Evolutionary conservation across 2,888 invertebrate genomes (phyloP), one percentile per base, ranked within the genome.

Genomic region (Emmelina monodactyla): DNA sequence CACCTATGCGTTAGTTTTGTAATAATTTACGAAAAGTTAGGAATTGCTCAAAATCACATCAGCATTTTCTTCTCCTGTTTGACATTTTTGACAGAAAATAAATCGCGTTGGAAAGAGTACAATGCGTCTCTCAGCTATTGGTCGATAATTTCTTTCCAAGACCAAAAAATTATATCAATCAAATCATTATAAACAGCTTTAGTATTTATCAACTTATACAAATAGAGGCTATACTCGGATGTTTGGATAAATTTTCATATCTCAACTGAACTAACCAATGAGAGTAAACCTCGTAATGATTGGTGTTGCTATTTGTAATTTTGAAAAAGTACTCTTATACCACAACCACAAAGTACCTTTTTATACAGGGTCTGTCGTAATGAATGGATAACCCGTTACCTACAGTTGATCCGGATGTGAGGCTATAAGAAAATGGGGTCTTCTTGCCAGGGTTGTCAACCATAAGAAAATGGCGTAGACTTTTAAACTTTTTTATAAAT

Each of bases 251-350:
- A 34, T 6, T 9, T 0, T 9, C 10, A 14, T 1, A 3, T 1
- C 39, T 44, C 22, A 34, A 22, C 19, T 12, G n/a, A 32, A 40
- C 35, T 15, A 29, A 33, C 62, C 60, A 62, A 60, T 59, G 40
- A 47, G 25, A 43, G 40, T 35, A 7, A 43, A 49, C 50, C 60
- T 58, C 58, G 62, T 62, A 53, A 40, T 32, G 16, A 25, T 5
- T 11, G 35, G 36, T 48, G 45, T 42, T 52, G 41, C 50, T 37
- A 45, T 16, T 25, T 25, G 9, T 10, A 5, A 19, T 9, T 19
- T 19, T 19, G n/a, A n/a, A n/a, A n/a, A n/a, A n/a, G n/a, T n/a
- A n/a, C n/a, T n/a, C n/a, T n/a, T n/a, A n/a, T n/a, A n/a, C n/a
- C n/a, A n/a, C n/a, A n/a, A n/a, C n/a, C n/a, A n/a, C n/a, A n/a